Evolutionary conservation across 2,797 vertebrate species (phyloP).

Genomic region (Hippopotamyrus pictus): DNA sequence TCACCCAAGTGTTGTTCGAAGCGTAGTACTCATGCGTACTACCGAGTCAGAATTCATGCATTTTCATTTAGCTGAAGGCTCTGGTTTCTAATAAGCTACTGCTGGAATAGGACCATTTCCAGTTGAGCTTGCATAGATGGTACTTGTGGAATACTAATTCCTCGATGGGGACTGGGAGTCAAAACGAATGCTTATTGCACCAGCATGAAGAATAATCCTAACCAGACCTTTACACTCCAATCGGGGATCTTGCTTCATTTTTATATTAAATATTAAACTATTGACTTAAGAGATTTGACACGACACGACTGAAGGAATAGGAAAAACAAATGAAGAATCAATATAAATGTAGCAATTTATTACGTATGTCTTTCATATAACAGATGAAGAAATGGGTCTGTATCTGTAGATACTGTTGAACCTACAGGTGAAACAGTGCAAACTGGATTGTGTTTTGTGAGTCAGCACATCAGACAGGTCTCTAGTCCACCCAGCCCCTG

Average conservation of each 20-base stretch:
- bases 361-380: neutral
- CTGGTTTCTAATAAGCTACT: conserved; percentile 12
- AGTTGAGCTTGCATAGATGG: conserved; percentile 16
- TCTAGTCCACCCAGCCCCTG: neutral
- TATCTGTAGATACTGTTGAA: neutral
- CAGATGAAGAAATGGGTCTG: neutral
- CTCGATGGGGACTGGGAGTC: neutral
- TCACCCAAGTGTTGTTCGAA: conserved; percentile 9
- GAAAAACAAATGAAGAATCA: neutral
- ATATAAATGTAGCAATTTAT: neutral
- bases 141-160: conserved; percentile 7
- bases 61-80: conserved; percentile 19
- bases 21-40: neutral
- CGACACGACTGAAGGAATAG: neutral
- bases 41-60: conserved; percentile 6
- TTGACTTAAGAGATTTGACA: neutral
- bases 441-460: neutral
- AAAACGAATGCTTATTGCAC: neutral
- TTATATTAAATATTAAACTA: neutral
- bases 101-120: conserved; percentile 14
- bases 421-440: neutral
- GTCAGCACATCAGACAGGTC: neutral
- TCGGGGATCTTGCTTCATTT: neutral
- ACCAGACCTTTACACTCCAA: neutral
- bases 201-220: neutral